Percentiles rank a stretch among this genome's conserved stretches.
These are phyloP conservation scores for Cephalopholis sonnerati DNA, from an alignment of 2,113 vertebrate genomes.

Conservation along the genomic window DNA sequence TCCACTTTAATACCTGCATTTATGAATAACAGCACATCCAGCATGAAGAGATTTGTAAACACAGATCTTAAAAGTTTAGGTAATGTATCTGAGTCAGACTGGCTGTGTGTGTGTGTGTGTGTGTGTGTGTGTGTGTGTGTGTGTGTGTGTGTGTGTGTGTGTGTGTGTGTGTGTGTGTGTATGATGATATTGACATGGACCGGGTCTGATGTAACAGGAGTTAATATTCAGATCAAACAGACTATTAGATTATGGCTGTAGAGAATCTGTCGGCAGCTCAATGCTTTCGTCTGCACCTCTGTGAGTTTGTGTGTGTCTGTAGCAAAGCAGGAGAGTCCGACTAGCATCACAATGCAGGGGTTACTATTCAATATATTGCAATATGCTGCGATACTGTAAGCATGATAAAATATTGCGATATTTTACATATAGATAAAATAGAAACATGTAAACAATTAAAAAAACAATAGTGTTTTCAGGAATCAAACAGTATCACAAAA, in stretches of 20 bases:
- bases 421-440: too few species aligned
- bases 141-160: neutral
- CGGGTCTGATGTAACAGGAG: constrained; percentile 58
- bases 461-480: too few species aligned
- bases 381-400: too few species aligned
- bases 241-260: constrained; percentile 48
- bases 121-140: constrained; percentile 12
- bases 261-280: constrained; percentile 33
- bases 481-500: too few species aligned
- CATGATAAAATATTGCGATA: too few species aligned
- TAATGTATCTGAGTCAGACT: neutral
- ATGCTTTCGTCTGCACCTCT: neutral
- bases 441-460: too few species aligned
- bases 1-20: neutral
- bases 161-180: neutral
- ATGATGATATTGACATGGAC: constrained; percentile 27
- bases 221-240: constrained; percentile 62
- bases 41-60: neutral
- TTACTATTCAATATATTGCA: too few species aligned
- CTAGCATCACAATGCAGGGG: too few species aligned
- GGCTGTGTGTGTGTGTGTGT: neutral
- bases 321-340: neutral
- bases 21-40: neutral
- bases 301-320: neutral
- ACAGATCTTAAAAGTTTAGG: neutral